These are phyloP conservation scores for Malurus melanocephalus DNA, from an alignment of 2,113 vertebrate species.

Conservation along the genomic window DNA sequence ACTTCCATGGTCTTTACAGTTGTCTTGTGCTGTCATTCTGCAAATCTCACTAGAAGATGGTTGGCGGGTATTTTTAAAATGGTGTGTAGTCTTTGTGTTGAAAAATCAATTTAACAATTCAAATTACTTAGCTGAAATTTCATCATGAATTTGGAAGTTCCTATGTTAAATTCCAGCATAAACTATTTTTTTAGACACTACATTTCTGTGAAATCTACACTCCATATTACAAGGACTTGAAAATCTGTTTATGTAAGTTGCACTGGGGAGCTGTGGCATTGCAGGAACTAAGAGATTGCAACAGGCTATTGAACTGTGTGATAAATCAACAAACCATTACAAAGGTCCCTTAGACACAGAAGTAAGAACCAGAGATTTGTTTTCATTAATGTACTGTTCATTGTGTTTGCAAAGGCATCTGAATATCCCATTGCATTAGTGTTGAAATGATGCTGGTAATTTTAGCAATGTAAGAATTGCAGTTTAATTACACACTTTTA, in stretches of 20 bases:
- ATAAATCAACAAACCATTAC: constrained; percentile 13
- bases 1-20: not conserved
- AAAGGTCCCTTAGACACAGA: not conserved
- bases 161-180: not conserved
- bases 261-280: not conserved
- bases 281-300: not conserved
- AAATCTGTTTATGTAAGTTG: not conserved
- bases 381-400: not conserved
- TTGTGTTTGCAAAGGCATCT: not conserved
- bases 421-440: not conserved
- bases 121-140: not conserved
- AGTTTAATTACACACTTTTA: not conserved
- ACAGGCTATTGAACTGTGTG: not conserved
- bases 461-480: not conserved
- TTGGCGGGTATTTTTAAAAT: not conserved
- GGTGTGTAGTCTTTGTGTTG: not conserved
- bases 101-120: not conserved
- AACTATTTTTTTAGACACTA: not conserved
- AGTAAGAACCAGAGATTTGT: not conserved
- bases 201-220: not conserved
- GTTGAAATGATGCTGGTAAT: not conserved
- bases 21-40: not conserved
- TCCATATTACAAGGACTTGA: not conserved
- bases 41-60: not conserved
- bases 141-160: not conserved